These are phyloP conservation scores for Andrena cerasifolii DNA, from an alignment of 1,140 invertebrate species.

Conservation along the genomic window DNA sequence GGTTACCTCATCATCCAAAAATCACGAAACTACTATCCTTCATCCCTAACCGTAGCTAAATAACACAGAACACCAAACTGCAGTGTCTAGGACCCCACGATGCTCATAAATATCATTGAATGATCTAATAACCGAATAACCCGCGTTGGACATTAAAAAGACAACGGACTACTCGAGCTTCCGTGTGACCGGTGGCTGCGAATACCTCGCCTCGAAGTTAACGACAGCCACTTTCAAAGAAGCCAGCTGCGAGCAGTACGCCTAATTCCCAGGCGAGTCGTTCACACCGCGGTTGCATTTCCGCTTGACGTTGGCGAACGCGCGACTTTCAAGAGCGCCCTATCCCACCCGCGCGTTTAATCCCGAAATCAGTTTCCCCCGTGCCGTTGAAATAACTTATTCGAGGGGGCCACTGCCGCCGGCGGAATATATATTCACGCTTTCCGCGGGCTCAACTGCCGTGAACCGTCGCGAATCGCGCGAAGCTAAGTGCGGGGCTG, in stretches of 20 bases:
- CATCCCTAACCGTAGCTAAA: background rate
- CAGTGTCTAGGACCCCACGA: no score
- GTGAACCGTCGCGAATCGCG: background rate
- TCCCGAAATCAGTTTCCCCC: constrained; percentile 39
- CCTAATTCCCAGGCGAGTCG: constrained; percentile 38
- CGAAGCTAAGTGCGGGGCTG: no score
- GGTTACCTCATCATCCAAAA: no score
- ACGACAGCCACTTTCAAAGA: constrained; percentile 1
- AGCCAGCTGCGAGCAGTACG: constrained; percentile 7
- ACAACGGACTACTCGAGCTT: background rate
- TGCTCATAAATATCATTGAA: no score
- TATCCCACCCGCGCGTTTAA: constrained; percentile 8
- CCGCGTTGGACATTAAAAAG: constrained; percentile 5
- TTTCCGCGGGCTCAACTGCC: background rate
- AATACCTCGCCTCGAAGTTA: constrained; percentile 13
- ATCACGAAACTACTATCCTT: no score
- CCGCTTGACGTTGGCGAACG: background rate
- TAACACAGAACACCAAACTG: background rate
- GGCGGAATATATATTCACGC: constrained; percentile 17
- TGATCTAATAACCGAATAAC: background rate
- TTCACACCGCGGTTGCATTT: constrained; percentile 16
- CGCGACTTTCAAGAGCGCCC: background rate
- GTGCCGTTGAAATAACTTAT: constrained; percentile 26
- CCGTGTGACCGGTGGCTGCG: background rate
- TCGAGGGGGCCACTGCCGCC: background rate